Base-by-base conservation (phyloP, 2,888 invertebrate species). In the Bibio marci region DNA sequence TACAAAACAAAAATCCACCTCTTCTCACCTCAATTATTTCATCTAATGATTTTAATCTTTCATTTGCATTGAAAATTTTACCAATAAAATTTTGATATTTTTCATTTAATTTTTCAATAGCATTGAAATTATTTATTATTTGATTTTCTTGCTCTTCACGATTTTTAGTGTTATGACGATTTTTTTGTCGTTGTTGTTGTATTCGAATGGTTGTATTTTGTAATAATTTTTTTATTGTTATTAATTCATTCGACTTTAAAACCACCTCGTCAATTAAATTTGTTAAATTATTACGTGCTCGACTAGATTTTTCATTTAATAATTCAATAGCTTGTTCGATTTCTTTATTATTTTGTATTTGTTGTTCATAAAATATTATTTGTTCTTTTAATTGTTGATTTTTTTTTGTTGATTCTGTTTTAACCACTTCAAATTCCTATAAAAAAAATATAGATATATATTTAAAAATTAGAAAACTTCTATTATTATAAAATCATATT, bases 341-440 rank as follows among this genome's bases (percentile, higher is more conserved):
- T 43, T 66, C 59, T 31, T 59, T 65, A 49, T 75, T 76, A 45
- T 67, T 68, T 4, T 54, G 55, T 19, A 62, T 56, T 44, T 72
- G 65, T 36, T 67, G 65, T 25, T 64, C 53, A 5, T 69, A 50
- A 49, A 71, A 69, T 12, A 56, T 51, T 33, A 68, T 66, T 32
- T 65, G 59, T 31, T 63, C 62, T 15, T 64, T 59, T 5, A 69
- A 53, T 11, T 54, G 53, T 25, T 55, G 56, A 32, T 57, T 51
- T 48, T 64, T 64, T 11, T 55, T 50, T 2, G 55, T 47, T 0
- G 59, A 50, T 8, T 50, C 41, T 15, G 51, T 52, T 8, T 52
- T 49, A n/a, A 54, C 43, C 8, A 40, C 41, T 2, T 49, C 44
- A 17, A 52, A 47, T 10, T 55, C 52, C 10, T 40, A 27, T 7